Percentiles rank a stretch among this genome's conserved stretches.
These are phyloP conservation scores for Bothrops jararaca DNA, from an alignment of 2,113 vertebrate species.

Conservation along the genomic window DNA sequence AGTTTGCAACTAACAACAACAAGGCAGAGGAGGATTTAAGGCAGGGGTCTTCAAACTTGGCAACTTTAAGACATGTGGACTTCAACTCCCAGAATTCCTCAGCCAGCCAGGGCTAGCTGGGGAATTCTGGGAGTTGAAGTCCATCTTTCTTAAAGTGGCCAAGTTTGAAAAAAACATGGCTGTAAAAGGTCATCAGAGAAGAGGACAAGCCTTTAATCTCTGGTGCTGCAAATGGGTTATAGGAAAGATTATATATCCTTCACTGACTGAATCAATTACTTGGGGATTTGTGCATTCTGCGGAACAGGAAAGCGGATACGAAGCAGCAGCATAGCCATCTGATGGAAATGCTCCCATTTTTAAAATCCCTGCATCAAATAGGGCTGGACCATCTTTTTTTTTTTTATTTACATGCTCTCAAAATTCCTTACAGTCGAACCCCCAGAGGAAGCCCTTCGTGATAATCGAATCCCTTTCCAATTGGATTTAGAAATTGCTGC, in stretches of 20 bases:
- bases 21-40: too few species aligned
- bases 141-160: background rate
- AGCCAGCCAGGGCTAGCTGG: background rate
- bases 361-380: background rate
- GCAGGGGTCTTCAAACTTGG: too few species aligned
- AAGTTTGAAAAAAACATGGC: background rate
- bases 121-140: background rate
- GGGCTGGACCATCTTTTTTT: too few species aligned
- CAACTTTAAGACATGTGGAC: background rate
- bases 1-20: too few species aligned
- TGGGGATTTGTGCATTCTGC: background rate
- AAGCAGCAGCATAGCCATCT: background rate
- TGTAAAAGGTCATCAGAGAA: background rate
- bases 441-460: background rate
- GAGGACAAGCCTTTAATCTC: background rate
- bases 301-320: background rate
- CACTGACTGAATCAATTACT: background rate
- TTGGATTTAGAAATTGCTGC: slow-evolving; percentile 31
- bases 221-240: background rate
- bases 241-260: background rate
- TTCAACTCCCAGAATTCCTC: background rate
- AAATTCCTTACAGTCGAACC: rapidly evolving
- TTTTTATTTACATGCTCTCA: background rate
- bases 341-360: background rate
- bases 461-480: background rate